Evolutionary conservation across 2,797 vertebrate species (phyloP), one percentile per base, ranked within the genome.

Genomic region (Malurus leucopterus): DNA sequence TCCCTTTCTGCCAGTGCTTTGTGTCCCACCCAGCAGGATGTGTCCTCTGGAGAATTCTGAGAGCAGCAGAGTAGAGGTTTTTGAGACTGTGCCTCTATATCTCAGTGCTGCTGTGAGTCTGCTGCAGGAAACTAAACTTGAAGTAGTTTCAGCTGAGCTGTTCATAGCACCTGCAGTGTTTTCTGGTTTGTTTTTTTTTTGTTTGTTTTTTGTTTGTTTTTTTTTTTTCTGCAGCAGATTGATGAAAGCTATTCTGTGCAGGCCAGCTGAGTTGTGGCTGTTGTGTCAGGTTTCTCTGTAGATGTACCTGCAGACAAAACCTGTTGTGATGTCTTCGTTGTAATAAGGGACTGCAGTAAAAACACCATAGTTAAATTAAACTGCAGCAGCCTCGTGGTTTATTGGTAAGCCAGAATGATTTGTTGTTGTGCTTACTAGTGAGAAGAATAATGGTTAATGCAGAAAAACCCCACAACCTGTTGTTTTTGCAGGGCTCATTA

Each of bases 401-500:
- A 16, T 30, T 27, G 43, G 26, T 68, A 50, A 72, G 32, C 8
- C 27, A 73, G 61, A 67, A 38, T n/a, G 40, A 27, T 27, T 72
- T 80, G 22, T 50, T 81, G 23, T 38, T 1, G 0, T 50, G 43
- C 27, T 65, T 51, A 9, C 7, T 74, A 7, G 29, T 63, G 18
- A 69, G n/a, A 63, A 77, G 16, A 64, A 46, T 38, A 67, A 61
- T 41, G 53, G 20, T 72, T 75, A 64, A 67, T 57, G 26, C 15
- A 54, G 23, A 32, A 41, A 80, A 72, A 30, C 2, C 6, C 17
- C 20, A 22, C 55, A 79, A 49, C 15, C 8, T 78, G 2, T 70
- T 91, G 38, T 84, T 74, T 91, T 91, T 74, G n/a, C 96, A 99
- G 98, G 98, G 70, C 93, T 99, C 82, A 97, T 99, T 94, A 98